Percentiles rank a stretch among this genome's conserved stretches.
Conservation (phyloP, 2,113 vertebrate species). For the Steatornis caripensis region DNA sequence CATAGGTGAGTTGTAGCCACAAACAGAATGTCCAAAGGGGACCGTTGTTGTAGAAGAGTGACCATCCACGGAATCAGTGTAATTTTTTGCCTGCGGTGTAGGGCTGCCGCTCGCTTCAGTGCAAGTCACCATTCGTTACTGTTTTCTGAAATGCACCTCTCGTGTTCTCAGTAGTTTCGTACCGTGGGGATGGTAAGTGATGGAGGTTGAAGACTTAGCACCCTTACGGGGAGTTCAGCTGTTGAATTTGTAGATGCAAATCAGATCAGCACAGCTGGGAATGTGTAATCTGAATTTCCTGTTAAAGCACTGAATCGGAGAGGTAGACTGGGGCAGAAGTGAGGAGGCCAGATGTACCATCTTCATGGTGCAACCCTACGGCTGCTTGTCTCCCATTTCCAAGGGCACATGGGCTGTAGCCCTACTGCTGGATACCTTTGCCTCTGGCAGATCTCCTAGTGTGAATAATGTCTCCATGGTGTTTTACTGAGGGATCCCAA, state of each 20-base stretch:
- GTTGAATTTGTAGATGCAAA: not conserved
- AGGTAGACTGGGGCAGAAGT: not conserved
- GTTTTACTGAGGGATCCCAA: not conserved
- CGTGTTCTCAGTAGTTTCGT: not conserved
- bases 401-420: not conserved
- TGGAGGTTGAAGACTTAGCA: not conserved
- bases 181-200: not conserved
- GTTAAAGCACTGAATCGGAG: not conserved
- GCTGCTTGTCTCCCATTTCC: not conserved
- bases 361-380: not conserved
- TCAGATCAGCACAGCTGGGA: not conserved
- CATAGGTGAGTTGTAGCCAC: fast-evolving
- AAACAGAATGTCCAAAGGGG: not conserved
- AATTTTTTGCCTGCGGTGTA: not conserved
- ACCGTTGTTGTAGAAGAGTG: not conserved
- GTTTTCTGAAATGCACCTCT: not conserved
- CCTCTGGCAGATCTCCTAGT: not conserved
- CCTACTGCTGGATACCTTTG: not conserved
- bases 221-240: not conserved
- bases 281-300: not conserved
- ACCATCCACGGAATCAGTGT: not conserved
- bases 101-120: fast-evolving
- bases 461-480: not conserved
- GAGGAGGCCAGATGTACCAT: not conserved
- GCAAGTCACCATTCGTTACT: not conserved